Base-by-base conservation (phyloP, 2,797 vertebrate species). In the Acipenser oxyrinchus region DNA sequence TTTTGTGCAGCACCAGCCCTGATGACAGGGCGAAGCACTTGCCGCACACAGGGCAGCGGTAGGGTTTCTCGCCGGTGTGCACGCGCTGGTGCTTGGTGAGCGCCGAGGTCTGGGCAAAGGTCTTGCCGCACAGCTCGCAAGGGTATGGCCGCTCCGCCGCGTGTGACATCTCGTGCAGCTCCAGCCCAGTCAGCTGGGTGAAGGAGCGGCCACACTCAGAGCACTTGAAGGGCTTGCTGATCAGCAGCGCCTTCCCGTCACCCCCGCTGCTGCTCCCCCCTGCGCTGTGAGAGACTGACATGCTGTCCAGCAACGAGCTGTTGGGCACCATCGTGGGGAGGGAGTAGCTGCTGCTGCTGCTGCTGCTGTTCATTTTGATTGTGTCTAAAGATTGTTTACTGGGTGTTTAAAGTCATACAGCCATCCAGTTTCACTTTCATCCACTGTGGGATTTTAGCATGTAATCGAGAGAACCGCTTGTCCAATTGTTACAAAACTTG, bases 41-140 rank as follows among this genome's bases (percentile, higher is more conserved):
- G 18, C 68, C 72, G 48, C 87, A 87, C 52, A 80, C 73, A 2
- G 74, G 60, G 65, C 86, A 86, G 63, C 69, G 78, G 51, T 72
- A 67, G 1, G 73, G 65, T 48, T 9, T 10, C 23, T 69, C 75
- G 8, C 64, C 57, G 11, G 67, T 66, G 12, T 18, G 67, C 37
- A 4, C 57, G 2, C 13, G 63, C 65, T 74, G 74, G 68, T 74
- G 73, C 12, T 60, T 58, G 65, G 71, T 15, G 1, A 71, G 68
- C 4, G 67, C 65, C 0, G 77, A 70, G 23, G 69, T 15, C 66
- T 62, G 71, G 57, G 66, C 3, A 1, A 77, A 65, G 7, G 75
- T 18, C 68, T 70, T 66, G 23, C 60, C 60, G 37, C 64, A 70
- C 13, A 37, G 69, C 6, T 70, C 63, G 48, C 63, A 71, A 15